Conservation (phyloP, 2,888 invertebrate genomes). For the Bellardia pandia region DNA sequence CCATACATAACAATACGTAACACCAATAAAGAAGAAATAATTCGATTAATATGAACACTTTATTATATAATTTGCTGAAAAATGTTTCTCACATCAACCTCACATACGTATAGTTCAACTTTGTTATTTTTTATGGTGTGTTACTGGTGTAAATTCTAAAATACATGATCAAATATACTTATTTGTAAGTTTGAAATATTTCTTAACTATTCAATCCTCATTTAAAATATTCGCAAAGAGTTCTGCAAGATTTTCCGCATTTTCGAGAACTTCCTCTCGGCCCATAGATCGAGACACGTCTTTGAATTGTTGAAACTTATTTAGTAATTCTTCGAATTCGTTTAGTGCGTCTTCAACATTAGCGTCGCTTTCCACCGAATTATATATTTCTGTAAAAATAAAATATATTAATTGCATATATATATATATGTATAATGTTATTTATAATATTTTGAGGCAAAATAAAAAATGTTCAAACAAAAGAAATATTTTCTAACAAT, state of each 20-base stretch:
- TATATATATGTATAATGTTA: too few species aligned
- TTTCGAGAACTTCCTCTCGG: slow-evolving; percentile 71
- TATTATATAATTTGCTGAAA: too few species aligned
- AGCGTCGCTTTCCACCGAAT: slow-evolving; percentile 14
- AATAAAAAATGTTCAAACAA: too few species aligned
- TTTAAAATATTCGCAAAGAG: slow-evolving; percentile 70
- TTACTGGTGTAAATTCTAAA: not conserved
- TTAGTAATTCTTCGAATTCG: slow-evolving; percentile 71
- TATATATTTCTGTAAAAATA: slow-evolving; percentile 28
- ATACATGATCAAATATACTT: not conserved
- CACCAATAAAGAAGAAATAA: too few species aligned
- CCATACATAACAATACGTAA: too few species aligned
- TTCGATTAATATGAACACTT: too few species aligned
- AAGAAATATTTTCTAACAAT: too few species aligned
- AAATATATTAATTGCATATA: not conserved
- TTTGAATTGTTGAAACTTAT: slow-evolving; percentile 71
- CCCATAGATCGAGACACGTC: slow-evolving; percentile 61
- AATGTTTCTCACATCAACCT: too few species aligned
- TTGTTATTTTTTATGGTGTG: not conserved
- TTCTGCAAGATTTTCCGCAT: slow-evolving; percentile 72
- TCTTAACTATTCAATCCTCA: slow-evolving; percentile 63
- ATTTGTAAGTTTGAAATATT: not conserved
- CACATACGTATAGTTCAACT: not conserved
- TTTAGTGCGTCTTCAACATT: slow-evolving; percentile 64
- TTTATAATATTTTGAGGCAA: too few species aligned